Evolutionary conservation across 2,888 invertebrate species (phyloP).

Genomic region (Polylopha cassiicola): DNA sequence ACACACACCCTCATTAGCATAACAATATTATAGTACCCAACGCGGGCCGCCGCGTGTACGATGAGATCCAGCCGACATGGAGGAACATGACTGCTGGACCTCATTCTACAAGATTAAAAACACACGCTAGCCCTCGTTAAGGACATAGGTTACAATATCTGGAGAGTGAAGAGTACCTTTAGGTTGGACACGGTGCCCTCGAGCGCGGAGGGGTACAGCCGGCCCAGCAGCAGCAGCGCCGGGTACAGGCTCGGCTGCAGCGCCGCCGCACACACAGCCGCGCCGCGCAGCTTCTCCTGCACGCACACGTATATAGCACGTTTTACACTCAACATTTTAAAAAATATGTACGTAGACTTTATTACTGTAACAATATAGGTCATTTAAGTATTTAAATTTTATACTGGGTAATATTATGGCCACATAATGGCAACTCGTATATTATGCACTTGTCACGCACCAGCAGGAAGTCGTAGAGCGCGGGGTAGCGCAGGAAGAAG

Average conservation of each 20-base stretch:
- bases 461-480: constrained; percentile 75
- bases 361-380: no score
- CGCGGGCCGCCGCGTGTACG: no score
- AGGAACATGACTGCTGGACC: no score
- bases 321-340: no score
- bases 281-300: constrained; percentile 54
- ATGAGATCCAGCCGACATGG: no score
- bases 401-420: no score
- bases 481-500: constrained; percentile 84
- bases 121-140: no score
- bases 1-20: background rate
- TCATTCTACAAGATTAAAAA: constrained; percentile 13
- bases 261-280: constrained; percentile 29
- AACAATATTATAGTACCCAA: no score
- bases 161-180: constrained; percentile 77
- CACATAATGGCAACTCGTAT: background rate
- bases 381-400: no score
- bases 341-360: no score
- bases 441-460: constrained; percentile 35
- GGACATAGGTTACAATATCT: no score
- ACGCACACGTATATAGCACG: constrained; percentile 2
- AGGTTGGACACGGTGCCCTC: constrained; percentile 83
- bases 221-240: constrained; percentile 84
- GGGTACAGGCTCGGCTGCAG: constrained; percentile 84
- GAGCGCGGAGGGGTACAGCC: constrained; percentile 85